Base-by-base conservation (phyloP, 1,140 invertebrate species). In the Macrocentrus cingulum region DNA sequence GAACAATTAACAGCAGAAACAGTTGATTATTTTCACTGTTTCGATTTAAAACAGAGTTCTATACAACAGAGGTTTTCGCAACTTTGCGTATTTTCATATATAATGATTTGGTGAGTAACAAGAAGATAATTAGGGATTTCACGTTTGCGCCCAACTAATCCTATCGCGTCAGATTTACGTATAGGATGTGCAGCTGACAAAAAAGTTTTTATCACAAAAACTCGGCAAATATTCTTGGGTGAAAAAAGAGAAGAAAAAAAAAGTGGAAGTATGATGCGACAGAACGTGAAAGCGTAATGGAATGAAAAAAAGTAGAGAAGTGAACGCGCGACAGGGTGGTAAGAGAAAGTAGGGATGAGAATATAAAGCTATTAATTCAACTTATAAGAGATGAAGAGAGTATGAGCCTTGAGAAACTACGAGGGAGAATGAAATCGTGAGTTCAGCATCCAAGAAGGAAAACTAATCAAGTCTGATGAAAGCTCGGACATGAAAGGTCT, bases 401-500 rank as follows among this genome's bases (percentile, higher is more conserved):
- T 13, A 15, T 34, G 15, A 34, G 25, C 7, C 45, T 20, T 32
- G 29, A 22, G 20, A 39, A 32, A 25, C 39, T 48, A 16, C 15
- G 44, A 23, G 22, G 2, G 1, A 34, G 19, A 34, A 20, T 13
- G 45, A 45, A 44, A 32, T 41, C 23, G 36, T 19, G 37, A 18
- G 36, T 41, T 41, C 56, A 62, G 20, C 25, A 46, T 55, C 41
- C 15, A 11, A 39, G 45, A 56, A 52, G 56, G 44, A 59, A 62
- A 62, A 63, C 59, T 65, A 67, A 67, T 65, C 61, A 65, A 60
- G 58, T 44, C 61, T 67, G 61, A 67, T 65, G 63, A 64, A 67
- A 67, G 63, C 59, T 59, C 29, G 22, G 22, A 59, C 56, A 62
- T 62, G 60, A 62, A 62, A 62, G 56, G 60, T 57, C 36, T 29